Percentiles rank a stretch among this genome's conserved stretches.
Conservation (phyloP, 2,888 invertebrate genomes). For the Mongoloraphidia duomilia region DNA sequence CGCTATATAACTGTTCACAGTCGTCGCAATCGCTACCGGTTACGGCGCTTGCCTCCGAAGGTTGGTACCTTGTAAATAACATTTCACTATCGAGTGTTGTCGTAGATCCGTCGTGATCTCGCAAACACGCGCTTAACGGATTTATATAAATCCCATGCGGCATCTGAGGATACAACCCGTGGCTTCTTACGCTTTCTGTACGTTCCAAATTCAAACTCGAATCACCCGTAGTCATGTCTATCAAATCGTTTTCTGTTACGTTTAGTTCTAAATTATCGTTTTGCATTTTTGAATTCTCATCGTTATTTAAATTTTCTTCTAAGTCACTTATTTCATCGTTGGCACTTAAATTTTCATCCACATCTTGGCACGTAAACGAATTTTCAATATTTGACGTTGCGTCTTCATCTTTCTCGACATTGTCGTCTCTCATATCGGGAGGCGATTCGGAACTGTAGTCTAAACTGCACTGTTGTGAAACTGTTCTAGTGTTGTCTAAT, state of each 20-base stretch:
- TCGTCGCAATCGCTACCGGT: constrained; percentile 23
- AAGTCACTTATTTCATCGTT: not conserved
- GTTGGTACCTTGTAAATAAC: constrained; percentile 22
- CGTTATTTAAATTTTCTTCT: constrained; percentile 1
- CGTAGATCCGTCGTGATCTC: constrained; percentile 1
- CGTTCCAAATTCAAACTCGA: constrained; percentile 36
- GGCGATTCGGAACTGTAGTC: constrained; percentile 51
- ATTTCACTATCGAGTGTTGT: constrained; percentile 6
- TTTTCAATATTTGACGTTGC: constrained; percentile 32
- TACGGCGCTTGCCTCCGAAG: constrained; percentile 28
- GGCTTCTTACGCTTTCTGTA: constrained; percentile 48
- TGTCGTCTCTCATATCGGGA: constrained; percentile 19
- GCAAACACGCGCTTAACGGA: constrained; percentile 31
- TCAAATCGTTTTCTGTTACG: constrained; percentile 46
- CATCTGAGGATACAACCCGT: constrained; percentile 42
- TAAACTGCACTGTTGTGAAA: constrained; percentile 55
- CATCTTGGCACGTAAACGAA: not conserved
- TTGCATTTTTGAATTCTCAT: constrained; percentile 2
- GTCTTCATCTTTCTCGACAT: constrained; percentile 20
- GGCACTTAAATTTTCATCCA: not conserved
- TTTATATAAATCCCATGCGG: constrained; percentile 31
- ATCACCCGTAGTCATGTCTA: constrained; percentile 23
- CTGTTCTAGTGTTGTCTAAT: constrained; percentile 38
- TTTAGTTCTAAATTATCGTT: constrained; percentile 19
- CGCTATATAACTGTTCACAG: constrained; percentile 35